Percentiles rank a stretch among this genome's conserved stretches.
Conservation (phyloP, 2,797 vertebrate genomes). For the Halcyon badia region DNA sequence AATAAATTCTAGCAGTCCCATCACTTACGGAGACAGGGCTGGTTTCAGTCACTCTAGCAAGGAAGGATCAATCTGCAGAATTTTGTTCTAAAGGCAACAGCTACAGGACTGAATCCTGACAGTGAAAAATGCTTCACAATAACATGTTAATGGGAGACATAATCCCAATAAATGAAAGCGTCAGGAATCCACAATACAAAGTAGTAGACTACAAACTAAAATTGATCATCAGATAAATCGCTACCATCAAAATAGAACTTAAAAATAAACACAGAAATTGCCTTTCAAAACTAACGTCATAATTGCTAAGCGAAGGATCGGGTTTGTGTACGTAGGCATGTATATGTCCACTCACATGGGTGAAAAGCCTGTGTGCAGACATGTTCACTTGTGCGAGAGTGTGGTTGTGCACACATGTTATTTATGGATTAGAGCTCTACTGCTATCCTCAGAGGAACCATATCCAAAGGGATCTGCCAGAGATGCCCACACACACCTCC, state of each 20-base stretch:
- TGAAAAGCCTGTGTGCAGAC: background rate
- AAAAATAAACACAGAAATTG: background rate
- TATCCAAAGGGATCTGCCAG: background rate
- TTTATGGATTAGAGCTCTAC: background rate
- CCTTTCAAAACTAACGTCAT: background rate
- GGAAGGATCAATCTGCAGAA: conserved; percentile 7
- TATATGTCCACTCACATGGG: fast-evolving
- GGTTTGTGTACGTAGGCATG: fast-evolving
- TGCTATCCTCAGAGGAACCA: background rate
- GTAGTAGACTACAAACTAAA: conserved; percentile 12
- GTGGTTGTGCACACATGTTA: fast-evolving
- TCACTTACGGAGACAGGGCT: background rate
- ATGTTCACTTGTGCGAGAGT: background rate
- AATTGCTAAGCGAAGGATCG: background rate
- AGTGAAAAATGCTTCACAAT: conserved; percentile 18
- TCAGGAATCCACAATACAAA: conserved; percentile 15
- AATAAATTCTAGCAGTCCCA: background rate
- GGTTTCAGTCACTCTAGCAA: background rate
- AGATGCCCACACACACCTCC: background rate
- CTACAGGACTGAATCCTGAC: background rate
- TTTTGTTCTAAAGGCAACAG: background rate
- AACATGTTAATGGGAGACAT: conserved; percentile 25
- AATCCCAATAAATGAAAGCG: conserved; percentile 22
- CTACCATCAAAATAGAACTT: background rate
- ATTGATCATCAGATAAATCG: conserved; percentile 14